phyloP scores from a whole-genome alignment of 1,140 invertebrate genomes.

The Sinonovacula constricta region DNA sequence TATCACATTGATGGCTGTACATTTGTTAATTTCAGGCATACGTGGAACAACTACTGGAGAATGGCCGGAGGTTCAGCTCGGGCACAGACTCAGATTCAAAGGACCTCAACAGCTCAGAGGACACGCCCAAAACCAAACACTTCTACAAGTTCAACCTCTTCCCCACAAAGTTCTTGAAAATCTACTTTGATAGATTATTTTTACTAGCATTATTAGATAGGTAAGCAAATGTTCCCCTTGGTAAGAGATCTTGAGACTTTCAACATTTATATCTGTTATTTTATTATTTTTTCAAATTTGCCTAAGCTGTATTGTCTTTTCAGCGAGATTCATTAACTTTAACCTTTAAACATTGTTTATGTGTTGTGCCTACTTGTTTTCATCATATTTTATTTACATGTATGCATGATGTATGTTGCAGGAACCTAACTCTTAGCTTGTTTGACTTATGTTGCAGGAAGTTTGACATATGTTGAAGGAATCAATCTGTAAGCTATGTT shows the following conservation, averaged over 20 bases:
- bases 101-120: constrained; percentile 77
- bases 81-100: constrained; percentile 71
- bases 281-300: no score
- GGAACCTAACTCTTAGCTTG: neutral
- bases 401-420: neutral
- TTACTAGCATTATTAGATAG: constrained; percentile 94
- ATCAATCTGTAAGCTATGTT: no score
- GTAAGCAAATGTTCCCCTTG: constrained; percentile 62
- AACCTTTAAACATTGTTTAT: no score
- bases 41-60: constrained; percentile 62
- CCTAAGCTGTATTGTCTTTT: no score
- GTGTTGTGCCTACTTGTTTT: no score
- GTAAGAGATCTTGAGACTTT: no score
- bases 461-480: no score
- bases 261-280: no score
- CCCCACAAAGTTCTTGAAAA: constrained; percentile 81
- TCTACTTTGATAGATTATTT: constrained; percentile 94
- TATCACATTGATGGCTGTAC: no score
- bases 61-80: constrained; percentile 59
- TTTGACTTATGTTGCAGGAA: neutral
- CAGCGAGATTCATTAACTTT: no score
- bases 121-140: constrained; percentile 81
- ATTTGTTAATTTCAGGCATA: constrained; percentile 64
- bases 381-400: no score
- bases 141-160: constrained; percentile 92